Base-by-base conservation (phyloP, 2,888 invertebrate genomes). In the Napeogenes sylphis region DNA sequence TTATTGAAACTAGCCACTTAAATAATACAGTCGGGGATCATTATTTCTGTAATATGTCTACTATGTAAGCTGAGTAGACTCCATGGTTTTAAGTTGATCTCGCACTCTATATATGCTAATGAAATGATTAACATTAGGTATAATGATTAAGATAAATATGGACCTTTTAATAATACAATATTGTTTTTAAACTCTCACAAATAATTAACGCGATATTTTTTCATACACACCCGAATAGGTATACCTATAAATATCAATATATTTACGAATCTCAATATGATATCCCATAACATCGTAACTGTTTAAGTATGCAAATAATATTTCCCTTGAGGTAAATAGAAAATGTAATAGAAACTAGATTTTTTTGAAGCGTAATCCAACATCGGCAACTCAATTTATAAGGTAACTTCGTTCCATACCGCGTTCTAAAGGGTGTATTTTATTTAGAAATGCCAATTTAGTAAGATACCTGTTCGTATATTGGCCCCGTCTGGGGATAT, bases 381-480 rank as follows among this genome's bases (percentile, higher is more conserved):
- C 64, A 64, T 59, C 66, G 65, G 65, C 68, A 70, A 69, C 70
- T 72, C 70, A 75, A 77, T 78, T 75, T 74, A 73, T 73, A 73
- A 73, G 72, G 73, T 74, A 76, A 75, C 72, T 72, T 72, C 68
- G 67, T 69, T 68, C 60, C 62, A 54, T 68, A 61, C 70, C 70
- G 64, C 67, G 75, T 79, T 78, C 77, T 79, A 77, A 75, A 63
- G 73, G 74, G 75, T 21, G 21, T 75, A 77, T 79, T 82, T 80
- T 79, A 64, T 81, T 82, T 81, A 82, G 81, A 81, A 81, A 79
- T 78, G 75, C 78, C 85, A 86, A 86, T 87, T 85, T 86, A 79
- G 78, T 78, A 78, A 83, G 81, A 81, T 82, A 82, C 80, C 79
- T 75, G 73, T 62, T 67, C 67, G 68, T 80, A 78, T 81, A 82